Percentiles rank a stretch among this genome's conserved stretches.
Conservation (phyloP, 1,140 invertebrate species). For the Ruditapes philippinarum region DNA sequence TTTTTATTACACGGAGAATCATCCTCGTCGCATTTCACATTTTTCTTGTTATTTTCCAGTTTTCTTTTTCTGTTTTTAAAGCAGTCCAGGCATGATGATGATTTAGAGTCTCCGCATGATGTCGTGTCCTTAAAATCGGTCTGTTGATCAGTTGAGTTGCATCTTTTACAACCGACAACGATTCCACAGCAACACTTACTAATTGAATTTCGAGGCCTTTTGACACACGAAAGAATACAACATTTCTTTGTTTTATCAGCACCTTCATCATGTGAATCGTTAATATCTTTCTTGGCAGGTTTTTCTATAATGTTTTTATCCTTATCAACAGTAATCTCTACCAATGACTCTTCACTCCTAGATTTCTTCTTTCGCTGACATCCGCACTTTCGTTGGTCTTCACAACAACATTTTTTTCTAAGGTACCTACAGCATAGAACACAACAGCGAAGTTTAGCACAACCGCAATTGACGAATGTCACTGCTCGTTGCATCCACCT, state of each 20-base stretch:
- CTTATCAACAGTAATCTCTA: conserved; percentile 25
- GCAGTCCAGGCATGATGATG: not conserved
- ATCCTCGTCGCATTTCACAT: no score
- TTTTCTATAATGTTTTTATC: conserved; percentile 16
- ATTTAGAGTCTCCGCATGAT: no score
- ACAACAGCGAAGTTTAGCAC: conserved; percentile 41
- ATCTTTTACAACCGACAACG: not conserved
- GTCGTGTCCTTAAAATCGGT: no score
- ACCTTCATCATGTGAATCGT: not conserved
- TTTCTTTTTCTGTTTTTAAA: not conserved
- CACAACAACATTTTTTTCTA: conserved; percentile 16
- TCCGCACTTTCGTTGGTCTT: conserved; percentile 30
- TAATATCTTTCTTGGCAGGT: not conserved
- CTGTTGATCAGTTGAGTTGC: not conserved
- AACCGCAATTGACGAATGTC: conserved; percentile 51
- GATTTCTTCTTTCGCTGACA: not conserved
- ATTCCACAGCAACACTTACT: conserved; percentile 33
- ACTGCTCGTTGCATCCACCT: conserved; percentile 30
- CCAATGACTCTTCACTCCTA: not conserved
- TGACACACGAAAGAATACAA: conserved; percentile 6
- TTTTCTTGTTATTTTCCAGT: not conserved
- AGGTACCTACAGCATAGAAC: conserved; percentile 35
- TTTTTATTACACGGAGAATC: no score
- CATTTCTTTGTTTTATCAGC: not conserved
- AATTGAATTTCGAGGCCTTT: not conserved